Conservation (phyloP, 1,140 invertebrate genomes). For the Parapsyche elsis region DNA sequence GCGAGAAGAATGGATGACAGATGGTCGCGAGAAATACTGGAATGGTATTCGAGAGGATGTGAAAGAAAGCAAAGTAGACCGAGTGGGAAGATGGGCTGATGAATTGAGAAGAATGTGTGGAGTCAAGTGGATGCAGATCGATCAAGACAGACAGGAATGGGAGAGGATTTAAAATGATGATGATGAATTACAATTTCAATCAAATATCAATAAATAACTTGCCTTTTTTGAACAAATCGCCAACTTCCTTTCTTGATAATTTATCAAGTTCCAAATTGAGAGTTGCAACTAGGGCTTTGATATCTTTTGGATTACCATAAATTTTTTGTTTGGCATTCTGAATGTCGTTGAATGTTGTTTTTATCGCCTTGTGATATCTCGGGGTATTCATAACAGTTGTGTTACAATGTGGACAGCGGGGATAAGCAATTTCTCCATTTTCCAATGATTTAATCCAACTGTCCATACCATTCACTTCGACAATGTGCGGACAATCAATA, state of each 20-base stretch:
- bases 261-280: no score
- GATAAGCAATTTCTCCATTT: slow-evolving; percentile 20
- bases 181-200: slow-evolving; percentile 23
- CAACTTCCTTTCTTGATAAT: no score
- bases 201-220: not conserved
- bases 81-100: no score
- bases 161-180: no score
- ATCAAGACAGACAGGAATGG: no score
- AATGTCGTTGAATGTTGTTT: slow-evolving; percentile 65
- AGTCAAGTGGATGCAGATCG: no score
- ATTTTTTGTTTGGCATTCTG: slow-evolving; percentile 64
- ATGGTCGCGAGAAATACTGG: no score
- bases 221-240: no score
- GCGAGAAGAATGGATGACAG: no score
- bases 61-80: no score
- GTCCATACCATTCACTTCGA: slow-evolving; percentile 44
- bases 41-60: no score
- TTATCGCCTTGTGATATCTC: slow-evolving; percentile 51
- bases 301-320: slow-evolving; percentile 55
- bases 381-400: slow-evolving; percentile 38
- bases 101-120: no score
- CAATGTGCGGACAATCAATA: slow-evolving; percentile 40
- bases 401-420: slow-evolving; percentile 39
- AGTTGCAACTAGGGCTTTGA: not conserved
- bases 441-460: slow-evolving; percentile 21